Percentiles rank a stretch among this genome's conserved stretches.
Evolutionary conservation across 1,140 invertebrate species (phyloP).

Genomic region (Drosophila orena): DNA sequence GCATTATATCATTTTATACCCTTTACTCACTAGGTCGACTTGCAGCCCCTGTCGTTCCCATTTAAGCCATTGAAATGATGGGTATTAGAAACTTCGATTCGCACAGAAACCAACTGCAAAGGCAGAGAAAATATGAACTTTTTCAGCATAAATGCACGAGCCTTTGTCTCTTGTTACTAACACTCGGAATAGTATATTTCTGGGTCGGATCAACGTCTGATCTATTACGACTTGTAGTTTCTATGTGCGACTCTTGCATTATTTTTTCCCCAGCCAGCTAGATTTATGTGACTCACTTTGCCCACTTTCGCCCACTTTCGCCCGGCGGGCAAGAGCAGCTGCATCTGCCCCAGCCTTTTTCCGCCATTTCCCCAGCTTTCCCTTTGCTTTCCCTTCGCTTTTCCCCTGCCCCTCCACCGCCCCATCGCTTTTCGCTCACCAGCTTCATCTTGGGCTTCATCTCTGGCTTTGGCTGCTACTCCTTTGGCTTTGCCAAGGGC

Average conservation of each 20-base stretch:
- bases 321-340: slow-evolving; percentile 21
- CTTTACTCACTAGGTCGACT: not conserved
- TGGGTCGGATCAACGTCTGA: not conserved
- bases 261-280: slow-evolving; percentile 44
- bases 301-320: slow-evolving; percentile 39
- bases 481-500: slow-evolving; percentile 34
- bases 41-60: not conserved
- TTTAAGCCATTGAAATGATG: no score
- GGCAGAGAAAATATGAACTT: no score
- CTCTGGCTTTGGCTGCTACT: slow-evolving; percentile 40
- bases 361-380: slow-evolving; percentile 3
- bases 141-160: no score
- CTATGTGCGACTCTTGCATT: not conserved
- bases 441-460: slow-evolving; percentile 35
- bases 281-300: slow-evolving; percentile 66
- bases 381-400: slow-evolving; percentile 12
- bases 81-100: not conserved
- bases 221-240: slow-evolving; percentile 4
- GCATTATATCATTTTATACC: slow-evolving; percentile 40
- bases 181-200: no score
- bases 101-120: no score
- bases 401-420: not conserved
- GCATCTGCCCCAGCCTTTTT: slow-evolving; percentile 21
- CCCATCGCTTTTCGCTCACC: not conserved
- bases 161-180: no score